Evolutionary conservation across 2,888 invertebrate species (phyloP).

Genomic region (Hecatera dysodea): DNA sequence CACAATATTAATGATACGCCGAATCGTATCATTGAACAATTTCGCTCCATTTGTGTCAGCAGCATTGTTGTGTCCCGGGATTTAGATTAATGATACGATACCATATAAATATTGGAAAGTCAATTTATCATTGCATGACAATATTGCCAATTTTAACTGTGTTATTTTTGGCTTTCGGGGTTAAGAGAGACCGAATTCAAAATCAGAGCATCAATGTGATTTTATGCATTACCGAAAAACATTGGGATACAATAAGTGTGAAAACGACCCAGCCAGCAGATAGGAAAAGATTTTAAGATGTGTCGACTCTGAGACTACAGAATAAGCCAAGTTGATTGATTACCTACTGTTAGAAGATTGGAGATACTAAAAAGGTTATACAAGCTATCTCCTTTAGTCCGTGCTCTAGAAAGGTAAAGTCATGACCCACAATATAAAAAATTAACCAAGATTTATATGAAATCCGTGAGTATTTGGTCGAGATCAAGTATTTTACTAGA

Average conservation of each 20-base stretch:
- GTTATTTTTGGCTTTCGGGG: slow-evolving; percentile 29
- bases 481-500: background rate
- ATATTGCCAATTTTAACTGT: slow-evolving; percentile 46
- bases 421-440: slow-evolving; percentile 1
- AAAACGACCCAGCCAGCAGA: slow-evolving; percentile 6
- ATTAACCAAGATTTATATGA: no score
- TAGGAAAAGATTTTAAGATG: background rate
- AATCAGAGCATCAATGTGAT: slow-evolving; percentile 20
- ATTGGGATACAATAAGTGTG: slow-evolving; percentile 20
- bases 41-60: slow-evolving; percentile 78
- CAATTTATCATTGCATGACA: slow-evolving; percentile 60
- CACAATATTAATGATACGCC: slow-evolving; percentile 74
- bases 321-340: slow-evolving; percentile 14
- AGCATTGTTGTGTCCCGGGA: slow-evolving; percentile 64
- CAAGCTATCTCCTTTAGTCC: background rate
- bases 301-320: background rate
- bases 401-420: background rate
- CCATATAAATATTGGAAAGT: slow-evolving; percentile 59
- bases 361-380: background rate
- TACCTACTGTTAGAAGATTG: background rate
- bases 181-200: slow-evolving; percentile 31
- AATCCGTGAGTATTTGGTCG: background rate
- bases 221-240: slow-evolving; percentile 4
- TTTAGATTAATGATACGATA: slow-evolving; percentile 81
- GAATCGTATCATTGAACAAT: slow-evolving; percentile 65